A percentile compares a stretch with the other conserved stretches of the same genome.
phyloP scores from a whole-genome alignment of 2,113 vertebrate species.

The Tauraco erythrolophus region DNA sequence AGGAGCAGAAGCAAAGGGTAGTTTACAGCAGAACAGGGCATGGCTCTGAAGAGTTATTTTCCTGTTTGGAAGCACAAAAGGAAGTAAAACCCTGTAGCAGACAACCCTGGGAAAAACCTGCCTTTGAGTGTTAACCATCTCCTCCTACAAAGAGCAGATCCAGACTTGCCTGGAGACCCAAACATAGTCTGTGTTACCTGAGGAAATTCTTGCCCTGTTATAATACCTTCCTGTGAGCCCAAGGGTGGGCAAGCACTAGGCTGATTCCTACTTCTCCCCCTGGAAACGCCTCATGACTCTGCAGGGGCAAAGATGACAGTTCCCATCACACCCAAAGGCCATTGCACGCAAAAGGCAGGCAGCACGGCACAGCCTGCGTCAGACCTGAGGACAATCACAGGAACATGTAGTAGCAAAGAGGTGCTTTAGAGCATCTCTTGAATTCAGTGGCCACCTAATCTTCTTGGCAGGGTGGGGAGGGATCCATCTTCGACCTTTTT shows the following conservation, averaged over 20 bases:
- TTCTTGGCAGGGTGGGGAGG: accelerated
- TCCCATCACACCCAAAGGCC: not conserved
- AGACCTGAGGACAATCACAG: not conserved
- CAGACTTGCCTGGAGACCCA: not conserved
- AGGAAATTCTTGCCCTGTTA: not conserved
- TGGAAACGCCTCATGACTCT: accelerated
- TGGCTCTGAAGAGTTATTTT: not conserved
- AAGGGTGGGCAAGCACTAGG: not conserved
- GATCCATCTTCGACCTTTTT: not conserved
- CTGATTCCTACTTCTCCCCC: not conserved
- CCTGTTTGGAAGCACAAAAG: not conserved
- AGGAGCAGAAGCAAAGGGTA: not conserved
- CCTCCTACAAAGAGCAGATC: not conserved
- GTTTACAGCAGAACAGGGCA: not conserved
- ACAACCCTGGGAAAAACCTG: not conserved
- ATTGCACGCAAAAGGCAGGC: not conserved
- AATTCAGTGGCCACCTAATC: not conserved
- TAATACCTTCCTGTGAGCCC: not conserved
- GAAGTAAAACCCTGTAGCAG: not conserved
- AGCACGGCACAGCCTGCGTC: not conserved
- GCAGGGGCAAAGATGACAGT: not conserved
- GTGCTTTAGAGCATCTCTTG: not conserved
- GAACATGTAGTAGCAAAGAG: not conserved
- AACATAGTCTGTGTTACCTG: not conserved
- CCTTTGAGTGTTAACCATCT: not conserved